Evolutionary conservation across 2,797 vertebrate species (phyloP), one percentile per base, ranked within the genome.

Genomic region (Melanotaenia boesemani): DNA sequence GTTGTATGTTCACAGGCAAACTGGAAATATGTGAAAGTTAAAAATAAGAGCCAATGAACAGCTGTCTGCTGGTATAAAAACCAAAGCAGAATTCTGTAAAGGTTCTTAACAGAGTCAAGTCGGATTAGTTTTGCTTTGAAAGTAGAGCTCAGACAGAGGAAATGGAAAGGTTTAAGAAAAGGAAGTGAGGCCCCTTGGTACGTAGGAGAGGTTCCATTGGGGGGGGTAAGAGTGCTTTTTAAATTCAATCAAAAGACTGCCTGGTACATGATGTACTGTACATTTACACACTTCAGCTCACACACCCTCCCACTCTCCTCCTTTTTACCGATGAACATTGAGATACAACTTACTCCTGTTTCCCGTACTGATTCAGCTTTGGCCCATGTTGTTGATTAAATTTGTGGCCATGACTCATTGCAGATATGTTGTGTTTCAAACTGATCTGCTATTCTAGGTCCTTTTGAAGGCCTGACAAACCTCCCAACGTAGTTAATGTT

Each of bases 101-200:
- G 64, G 30, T 57, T 85, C n/a, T 58, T 41, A 11, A 36, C 73
- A 13, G 24, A 63, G 46, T n/a, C 0, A 15, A 76, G 37, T 67
- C 30, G 58, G 59, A 63, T 36, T 70, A 18, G 50, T 69, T 72
- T 74, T 80, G 82, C 77, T 81, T 83, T 79, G 66, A 41, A 75
- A 74, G 75, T 67, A 54, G 54, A 66, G 73, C 75, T 86, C 83
- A 92, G 83, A 89, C 81, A 79, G 81, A 89, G 90, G 91, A 93
- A 92, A 89, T 91, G 87, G 89, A 88, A 90, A 84, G 79, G 86
- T 88, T 85, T 83, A 26, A 86, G 79, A 89, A 82, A 80, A 89
- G 90, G 92, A 92, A 90, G 85, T 81, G 82, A 83, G 89, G 89
- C 86, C 91, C 89, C 87, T 88, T 54, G 22, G 70, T 82, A 76